A percentile compares a stretch with the other conserved stretches of the same genome.
Conservation (phyloP, 2,797 vertebrate genomes). For the Echeneis naucrates region DNA sequence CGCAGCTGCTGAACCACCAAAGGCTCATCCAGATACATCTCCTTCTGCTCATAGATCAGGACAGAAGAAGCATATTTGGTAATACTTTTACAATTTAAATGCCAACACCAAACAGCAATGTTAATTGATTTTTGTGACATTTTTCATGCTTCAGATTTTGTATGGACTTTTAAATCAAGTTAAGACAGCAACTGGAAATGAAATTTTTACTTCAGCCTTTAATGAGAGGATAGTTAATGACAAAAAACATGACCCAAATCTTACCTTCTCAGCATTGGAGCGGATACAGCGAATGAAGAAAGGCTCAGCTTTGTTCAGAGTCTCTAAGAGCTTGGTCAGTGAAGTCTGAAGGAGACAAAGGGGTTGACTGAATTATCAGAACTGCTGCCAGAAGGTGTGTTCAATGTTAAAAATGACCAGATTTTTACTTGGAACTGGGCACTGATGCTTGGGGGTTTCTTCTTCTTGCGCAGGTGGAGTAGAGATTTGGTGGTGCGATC, state of each 20-base stretch:
- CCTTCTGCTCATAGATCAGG: constrained; percentile 84
- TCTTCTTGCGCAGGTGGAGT: constrained; percentile 98
- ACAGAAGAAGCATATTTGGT: constrained; percentile 20
- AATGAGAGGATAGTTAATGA: not conserved
- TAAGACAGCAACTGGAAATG: too few species aligned
- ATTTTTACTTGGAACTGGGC: constrained; percentile 95
- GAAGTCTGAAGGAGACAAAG: constrained; percentile 86
- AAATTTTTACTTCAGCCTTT: not conserved
- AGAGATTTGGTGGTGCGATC: constrained; percentile 97
- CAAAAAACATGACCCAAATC: not conserved
- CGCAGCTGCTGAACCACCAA: constrained; percentile 96
- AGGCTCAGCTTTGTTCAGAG: constrained; percentile 94
- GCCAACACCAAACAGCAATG: not conserved
- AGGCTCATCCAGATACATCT: constrained; percentile 93
- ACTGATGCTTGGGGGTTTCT: constrained; percentile 97
- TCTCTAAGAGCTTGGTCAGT: constrained; percentile 95
- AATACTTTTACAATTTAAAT: not conserved
- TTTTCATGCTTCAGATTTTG: not conserved
- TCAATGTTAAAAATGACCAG: not conserved
- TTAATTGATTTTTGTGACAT: not conserved
- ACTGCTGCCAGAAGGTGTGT: not conserved
- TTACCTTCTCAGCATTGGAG: constrained; percentile 97
- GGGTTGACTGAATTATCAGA: not conserved
- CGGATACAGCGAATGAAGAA: constrained; percentile 99
- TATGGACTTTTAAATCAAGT: too few species aligned